Evolutionary conservation across 1,140 invertebrate genomes (phyloP), one percentile per base, ranked within the genome.

Genomic region (Pentalonia nigronervosa): DNA sequence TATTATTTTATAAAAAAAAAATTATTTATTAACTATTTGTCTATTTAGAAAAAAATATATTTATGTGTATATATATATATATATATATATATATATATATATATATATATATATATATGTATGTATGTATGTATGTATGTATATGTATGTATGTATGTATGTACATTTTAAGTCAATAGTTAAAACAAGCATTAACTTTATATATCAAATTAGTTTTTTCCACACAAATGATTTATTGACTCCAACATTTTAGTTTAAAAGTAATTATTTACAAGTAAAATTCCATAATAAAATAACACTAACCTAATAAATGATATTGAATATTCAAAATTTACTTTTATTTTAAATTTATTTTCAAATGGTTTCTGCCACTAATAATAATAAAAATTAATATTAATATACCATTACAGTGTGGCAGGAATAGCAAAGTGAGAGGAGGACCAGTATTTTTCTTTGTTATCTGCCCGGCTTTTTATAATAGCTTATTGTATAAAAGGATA

Each of bases 361-460:
- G 25, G 60, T 67, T 60, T 67, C 60, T 67, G 60, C 60, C 60
- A 67, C 60, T 30, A n/a, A 67, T 67, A 67, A 30, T 67, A 67
- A 67, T 67, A 67, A 67, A 67, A 67, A 67, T 67, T 67, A 67
- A 67, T 67, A 67, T 67, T 67, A 67, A 67, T 67, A 67, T 14
- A 67, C 60, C 60, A 67, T 67, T 6, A 67, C 23, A 30, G 60
- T 67, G 30, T 30, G 14, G 30, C 11, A 4, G 11, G 30, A 8
- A 67, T 67, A 67, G 60, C 9, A 9, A n/a, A 14, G 14, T 9
- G 60, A 67, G 60, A 67, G 30, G 60, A 67, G 60, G 60, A 9
- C 60, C 60, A 67, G 30, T 67, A 67, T 67, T 67, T 67, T 67
- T 67, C 60, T 67, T 67, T 67, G 60, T 67, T 67, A 67, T 67